Conservation (phyloP, 2,888 invertebrate genomes). For the Muschampia plurimacula region DNA sequence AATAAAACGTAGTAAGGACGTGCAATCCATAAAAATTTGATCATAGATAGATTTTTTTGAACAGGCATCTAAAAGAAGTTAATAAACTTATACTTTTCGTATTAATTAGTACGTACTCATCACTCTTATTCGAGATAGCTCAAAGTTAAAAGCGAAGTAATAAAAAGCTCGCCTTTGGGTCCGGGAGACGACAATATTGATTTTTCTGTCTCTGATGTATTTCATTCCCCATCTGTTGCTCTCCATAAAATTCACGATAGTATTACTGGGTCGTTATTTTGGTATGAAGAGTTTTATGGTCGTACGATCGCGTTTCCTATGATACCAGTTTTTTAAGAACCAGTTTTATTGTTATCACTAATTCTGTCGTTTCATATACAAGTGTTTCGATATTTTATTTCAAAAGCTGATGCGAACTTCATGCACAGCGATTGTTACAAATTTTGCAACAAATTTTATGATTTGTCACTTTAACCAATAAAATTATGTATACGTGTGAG, state of each 20-base stretch:
- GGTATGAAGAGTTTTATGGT: conserved; percentile 80
- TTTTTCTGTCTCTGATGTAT: conserved; percentile 76
- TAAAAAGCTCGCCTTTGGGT: conserved; percentile 66
- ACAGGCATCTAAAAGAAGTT: background rate
- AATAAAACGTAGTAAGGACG: background rate
- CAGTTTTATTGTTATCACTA: conserved; percentile 62
- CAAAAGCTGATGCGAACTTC: background rate
- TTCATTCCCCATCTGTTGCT: conserved; percentile 84
- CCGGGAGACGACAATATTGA: conserved; percentile 78
- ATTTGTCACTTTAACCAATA: background rate
- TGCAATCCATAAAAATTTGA: background rate
- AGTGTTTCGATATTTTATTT: conserved; percentile 17
- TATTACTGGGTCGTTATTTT: conserved; percentile 82
- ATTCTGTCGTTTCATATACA: conserved; percentile 48
- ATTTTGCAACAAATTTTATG: background rate
- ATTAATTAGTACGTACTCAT: conserved; percentile 3
- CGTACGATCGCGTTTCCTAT: conserved; percentile 61
- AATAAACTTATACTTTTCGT: background rate
- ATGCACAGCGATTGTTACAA: background rate
- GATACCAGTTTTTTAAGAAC: conserved; percentile 64
- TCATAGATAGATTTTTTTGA: background rate
- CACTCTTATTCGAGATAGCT: conserved; percentile 52
- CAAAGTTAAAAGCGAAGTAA: conserved; percentile 55
- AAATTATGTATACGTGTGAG: background rate
- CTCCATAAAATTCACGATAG: conserved; percentile 82